Conservation (phyloP, 2,888 invertebrate genomes). For the Acleris holmiana region DNA sequence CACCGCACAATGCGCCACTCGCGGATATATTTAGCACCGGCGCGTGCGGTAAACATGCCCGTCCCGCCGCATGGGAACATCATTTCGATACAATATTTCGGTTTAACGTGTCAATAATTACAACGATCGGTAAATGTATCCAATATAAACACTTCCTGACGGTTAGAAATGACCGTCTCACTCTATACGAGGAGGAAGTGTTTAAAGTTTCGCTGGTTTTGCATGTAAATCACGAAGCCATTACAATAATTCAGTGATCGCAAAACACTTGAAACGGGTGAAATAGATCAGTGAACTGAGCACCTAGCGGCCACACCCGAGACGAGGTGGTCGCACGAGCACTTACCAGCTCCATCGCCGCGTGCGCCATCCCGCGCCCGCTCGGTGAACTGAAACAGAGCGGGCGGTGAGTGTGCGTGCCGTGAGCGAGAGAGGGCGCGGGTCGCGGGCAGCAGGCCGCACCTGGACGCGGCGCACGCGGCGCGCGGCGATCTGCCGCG, state of each 20-base stretch:
- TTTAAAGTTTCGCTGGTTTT: too few species aligned
- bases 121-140: background rate
- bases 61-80: slow-evolving; percentile 8
- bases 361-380: slow-evolving; percentile 75
- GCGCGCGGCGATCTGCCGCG: slow-evolving; percentile 93
- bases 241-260: slow-evolving; percentile 16
- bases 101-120: slow-evolving; percentile 15
- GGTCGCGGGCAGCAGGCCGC: slow-evolving; percentile 54
- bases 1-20: slow-evolving; percentile 58
- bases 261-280: slow-evolving; percentile 15
- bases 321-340: slow-evolving; percentile 37
- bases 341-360: slow-evolving; percentile 74
- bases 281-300: slow-evolving; percentile 5
- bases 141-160: background rate
- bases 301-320: slow-evolving; percentile 40
- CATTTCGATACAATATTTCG: slow-evolving; percentile 13
- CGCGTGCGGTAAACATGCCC: slow-evolving; percentile 41
- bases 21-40: slow-evolving; percentile 62
- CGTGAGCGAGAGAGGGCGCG: slow-evolving; percentile 24
- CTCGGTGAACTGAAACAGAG: slow-evolving; percentile 77
- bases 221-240: slow-evolving; percentile 24
- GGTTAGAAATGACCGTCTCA: background rate
- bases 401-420: slow-evolving; percentile 25
- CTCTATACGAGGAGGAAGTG: background rate
- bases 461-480: slow-evolving; percentile 93